These are phyloP conservation scores for Coilia nasus DNA, from an alignment of 2,797 vertebrate genomes.

Conservation along the genomic window DNA sequence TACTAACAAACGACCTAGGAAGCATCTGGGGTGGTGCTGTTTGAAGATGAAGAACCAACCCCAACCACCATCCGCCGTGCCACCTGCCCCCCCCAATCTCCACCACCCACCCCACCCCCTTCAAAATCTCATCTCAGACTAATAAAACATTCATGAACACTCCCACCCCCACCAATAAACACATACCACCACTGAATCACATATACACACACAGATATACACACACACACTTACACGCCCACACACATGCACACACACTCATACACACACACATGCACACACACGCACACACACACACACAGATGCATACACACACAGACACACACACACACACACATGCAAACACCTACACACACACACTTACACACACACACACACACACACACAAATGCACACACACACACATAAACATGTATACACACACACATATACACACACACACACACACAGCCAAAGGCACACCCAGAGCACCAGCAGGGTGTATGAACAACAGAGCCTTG, in stretches of 20 bases:
- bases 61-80: not conserved
- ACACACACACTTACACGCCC: not conserved
- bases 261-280: not conserved
- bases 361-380: too few relatives aligned
- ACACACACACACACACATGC: too few relatives aligned
- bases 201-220: not conserved
- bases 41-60: constrained; percentile 32
- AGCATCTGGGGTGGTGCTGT: constrained; percentile 15
- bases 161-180: not conserved
- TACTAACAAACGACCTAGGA: constrained; percentile 33
- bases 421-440: too few relatives aligned
- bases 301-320: too few relatives aligned
- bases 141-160: constrained; percentile 23
- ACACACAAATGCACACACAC: too few relatives aligned
- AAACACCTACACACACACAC: too few relatives aligned
- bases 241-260: constrained; percentile 9
- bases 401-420: too few relatives aligned
- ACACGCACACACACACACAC: not conserved
- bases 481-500: constrained; percentile 17
- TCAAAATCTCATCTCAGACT: constrained; percentile 11
- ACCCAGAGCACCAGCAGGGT: not conserved
- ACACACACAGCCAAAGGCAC: not conserved
- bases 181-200: not conserved
- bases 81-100: not conserved
- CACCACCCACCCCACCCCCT: not conserved